Evolutionary conservation across 2,888 invertebrate genomes (phyloP).

Genomic region (Euzophera pinguis): DNA sequence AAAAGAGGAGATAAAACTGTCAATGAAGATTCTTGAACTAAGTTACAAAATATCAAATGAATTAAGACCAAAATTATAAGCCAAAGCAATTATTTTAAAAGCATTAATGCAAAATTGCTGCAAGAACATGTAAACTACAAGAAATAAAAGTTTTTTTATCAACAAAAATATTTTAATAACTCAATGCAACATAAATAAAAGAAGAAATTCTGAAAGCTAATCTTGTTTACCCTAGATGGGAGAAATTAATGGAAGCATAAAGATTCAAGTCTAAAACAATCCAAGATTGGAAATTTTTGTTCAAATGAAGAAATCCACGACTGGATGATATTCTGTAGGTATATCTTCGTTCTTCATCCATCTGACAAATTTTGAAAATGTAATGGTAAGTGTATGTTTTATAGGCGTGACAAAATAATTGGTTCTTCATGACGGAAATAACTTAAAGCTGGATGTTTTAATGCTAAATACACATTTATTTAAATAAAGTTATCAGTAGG

Average conservation of each 20-base stretch:
- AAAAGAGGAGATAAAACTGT: too few species aligned
- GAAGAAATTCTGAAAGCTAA: too few species aligned
- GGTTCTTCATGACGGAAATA: constrained; percentile 56
- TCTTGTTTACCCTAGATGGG: not conserved
- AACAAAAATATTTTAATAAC: too few species aligned
- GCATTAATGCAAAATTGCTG: too few species aligned
- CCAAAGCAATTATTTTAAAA: too few species aligned
- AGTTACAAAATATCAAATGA: too few species aligned
- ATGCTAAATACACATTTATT: not conserved
- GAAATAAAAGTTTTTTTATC: too few species aligned
- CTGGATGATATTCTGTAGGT: constrained; percentile 55
- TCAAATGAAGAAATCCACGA: constrained; percentile 50
- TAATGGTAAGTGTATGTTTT: constrained; percentile 67
- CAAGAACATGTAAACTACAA: too few species aligned
- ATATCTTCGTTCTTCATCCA: constrained; percentile 46
- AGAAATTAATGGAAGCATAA: not conserved
- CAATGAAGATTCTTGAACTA: too few species aligned
- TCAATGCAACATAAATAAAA: too few species aligned
- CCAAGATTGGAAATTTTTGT: not conserved
- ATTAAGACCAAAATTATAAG: too few species aligned
- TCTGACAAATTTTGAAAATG: constrained; percentile 46
- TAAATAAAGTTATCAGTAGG: constrained; percentile 14
- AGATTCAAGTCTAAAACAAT: not conserved
- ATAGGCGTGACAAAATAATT: constrained; percentile 66
- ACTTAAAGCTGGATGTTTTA: constrained; percentile 20